Conservation (phyloP, 2,113 vertebrate species). For the Piaya cayana region DNA sequence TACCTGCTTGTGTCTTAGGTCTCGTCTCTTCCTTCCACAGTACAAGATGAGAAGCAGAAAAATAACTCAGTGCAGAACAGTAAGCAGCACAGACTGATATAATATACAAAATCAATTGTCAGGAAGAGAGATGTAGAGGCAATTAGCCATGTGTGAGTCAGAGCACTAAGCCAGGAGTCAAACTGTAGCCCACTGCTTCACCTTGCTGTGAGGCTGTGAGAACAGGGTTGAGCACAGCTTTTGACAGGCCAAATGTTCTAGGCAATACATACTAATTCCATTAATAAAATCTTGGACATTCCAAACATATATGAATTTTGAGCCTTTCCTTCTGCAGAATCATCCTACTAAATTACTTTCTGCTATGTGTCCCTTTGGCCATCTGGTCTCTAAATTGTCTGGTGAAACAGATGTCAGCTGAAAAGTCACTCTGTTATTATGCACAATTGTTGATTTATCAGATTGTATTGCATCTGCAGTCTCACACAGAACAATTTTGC, state of each 20-base stretch:
- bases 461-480: neutral
- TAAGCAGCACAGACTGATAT: neutral
- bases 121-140: neutral
- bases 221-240: neutral
- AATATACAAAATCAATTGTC: neutral
- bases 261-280: neutral
- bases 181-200: accelerated
- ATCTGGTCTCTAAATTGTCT: neutral
- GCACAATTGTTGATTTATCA: neutral
- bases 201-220: neutral
- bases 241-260: neutral
- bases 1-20: neutral
- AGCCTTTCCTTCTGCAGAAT: neutral
- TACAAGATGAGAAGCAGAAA: neutral
- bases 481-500: neutral
- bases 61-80: neutral
- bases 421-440: neutral
- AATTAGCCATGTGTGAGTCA: neutral
- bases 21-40: neutral
- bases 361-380: neutral
- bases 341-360: neutral
- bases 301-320: neutral
- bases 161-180: neutral
- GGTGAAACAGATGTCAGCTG: neutral
- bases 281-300: neutral